phyloP scores from a whole-genome alignment of 2,797 vertebrate species.

The Semaprochilodus insignis region DNA sequence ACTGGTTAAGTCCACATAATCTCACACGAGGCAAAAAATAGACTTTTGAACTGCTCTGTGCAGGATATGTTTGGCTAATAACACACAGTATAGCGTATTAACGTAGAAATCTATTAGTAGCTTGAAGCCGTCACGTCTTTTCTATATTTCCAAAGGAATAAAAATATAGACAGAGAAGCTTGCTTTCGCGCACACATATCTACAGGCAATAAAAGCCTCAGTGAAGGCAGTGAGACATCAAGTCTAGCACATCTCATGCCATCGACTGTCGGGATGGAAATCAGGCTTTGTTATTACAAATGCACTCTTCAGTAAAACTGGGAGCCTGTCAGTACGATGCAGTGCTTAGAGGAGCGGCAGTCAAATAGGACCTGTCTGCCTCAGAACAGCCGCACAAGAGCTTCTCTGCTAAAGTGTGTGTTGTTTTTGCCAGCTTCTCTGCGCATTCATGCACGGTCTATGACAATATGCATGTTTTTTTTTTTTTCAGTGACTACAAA shows the following conservation, averaged over 20 bases:
- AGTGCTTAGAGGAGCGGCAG: slow-evolving; percentile 50
- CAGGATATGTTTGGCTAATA: slow-evolving; percentile 16
- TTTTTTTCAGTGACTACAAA: background rate
- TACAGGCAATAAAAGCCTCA: slow-evolving; percentile 52
- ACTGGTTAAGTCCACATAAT: slow-evolving; percentile 28
- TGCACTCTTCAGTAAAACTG: slow-evolving; percentile 55
- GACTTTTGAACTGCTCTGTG: slow-evolving; percentile 26
- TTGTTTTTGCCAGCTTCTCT: background rate
- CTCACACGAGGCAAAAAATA: slow-evolving; percentile 19
- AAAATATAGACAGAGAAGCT: slow-evolving; percentile 47
- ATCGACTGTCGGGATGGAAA: slow-evolving; percentile 57
- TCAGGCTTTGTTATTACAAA: slow-evolving; percentile 60
- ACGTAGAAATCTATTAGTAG: slow-evolving; percentile 4
- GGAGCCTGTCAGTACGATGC: slow-evolving; percentile 49
- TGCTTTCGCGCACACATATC: slow-evolving; percentile 29
- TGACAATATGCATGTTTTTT: background rate
- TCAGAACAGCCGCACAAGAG: slow-evolving; percentile 33
- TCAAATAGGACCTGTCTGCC: slow-evolving; percentile 48
- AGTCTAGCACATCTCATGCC: slow-evolving; percentile 59
- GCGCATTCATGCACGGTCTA: background rate
- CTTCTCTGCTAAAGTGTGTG: slow-evolving; percentile 22
- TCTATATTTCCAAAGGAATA: slow-evolving; percentile 48
- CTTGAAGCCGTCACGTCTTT: slow-evolving; percentile 10
- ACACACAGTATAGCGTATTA: background rate
- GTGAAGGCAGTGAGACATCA: slow-evolving; percentile 53